Evolutionary conservation across 2,888 invertebrate species (phyloP), one percentile per base, ranked within the genome.

Genomic region (Athalia circularis): DNA sequence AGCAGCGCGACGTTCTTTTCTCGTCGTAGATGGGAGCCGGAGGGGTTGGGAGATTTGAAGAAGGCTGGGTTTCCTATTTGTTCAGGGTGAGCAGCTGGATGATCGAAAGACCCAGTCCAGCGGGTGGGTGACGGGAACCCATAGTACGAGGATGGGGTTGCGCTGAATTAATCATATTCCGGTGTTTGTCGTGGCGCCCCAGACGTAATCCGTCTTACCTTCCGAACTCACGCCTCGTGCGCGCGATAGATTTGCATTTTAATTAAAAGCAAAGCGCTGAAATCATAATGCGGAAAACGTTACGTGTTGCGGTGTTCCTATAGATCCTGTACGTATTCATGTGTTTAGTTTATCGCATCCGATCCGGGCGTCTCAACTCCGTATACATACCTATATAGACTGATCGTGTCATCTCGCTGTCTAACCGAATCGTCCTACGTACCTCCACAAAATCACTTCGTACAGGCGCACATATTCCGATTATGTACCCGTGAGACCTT

Each of bases 181-280:
- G 87, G 87, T 90, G 89, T 89, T 90, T 90, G 90, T 90, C 89
- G 88, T 89, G 85, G 87, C 88, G 85, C 86, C 88, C 87, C 85
- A 88, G 87, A 88, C 90, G 87, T 90, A 90, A 90, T 90, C 90
- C 90, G 89, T 90, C 90, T 90, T 90, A 90, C 90, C 89, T 90
- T 87, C 86, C 87, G 86, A 87, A 88, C 87, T 82, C 83, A 84
- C 84, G 84, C 79, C 83, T 81, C 75, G 62, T 52, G 83, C 83
- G 79, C 82, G 80, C 86, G 87, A 89, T 89, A 91, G 92, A 93
- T 93, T 93, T 93, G 92, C 93, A 92, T 92, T 92, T 92, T 92
- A 92, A 92, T 92, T 92, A 92, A 92, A 91, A 91, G 91, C 91
- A 91, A 90, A 92, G 92, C 92, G 92, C 91, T 92, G 92, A 92